phyloP scores from a whole-genome alignment of 2,113 vertebrate genomes.

The Colaptes auratus region DNA sequence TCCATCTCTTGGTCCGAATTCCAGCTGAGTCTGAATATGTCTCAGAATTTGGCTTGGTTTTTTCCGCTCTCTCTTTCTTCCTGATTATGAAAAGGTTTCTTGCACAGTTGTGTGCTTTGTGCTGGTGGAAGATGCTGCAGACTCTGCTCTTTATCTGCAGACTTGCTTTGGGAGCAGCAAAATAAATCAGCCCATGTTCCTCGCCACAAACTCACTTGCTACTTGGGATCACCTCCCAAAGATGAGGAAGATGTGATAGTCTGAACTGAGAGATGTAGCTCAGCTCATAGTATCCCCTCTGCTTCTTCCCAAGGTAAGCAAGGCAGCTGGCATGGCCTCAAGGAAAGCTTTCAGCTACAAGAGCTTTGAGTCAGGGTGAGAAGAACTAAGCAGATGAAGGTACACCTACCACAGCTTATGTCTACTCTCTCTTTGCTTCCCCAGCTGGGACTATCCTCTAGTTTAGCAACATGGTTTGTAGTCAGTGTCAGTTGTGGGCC shows the following conservation, averaged over 20 bases:
- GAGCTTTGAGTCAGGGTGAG: background rate
- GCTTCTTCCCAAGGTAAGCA: background rate
- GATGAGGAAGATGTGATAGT: background rate
- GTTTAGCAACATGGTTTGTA: background rate
- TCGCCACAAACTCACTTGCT: background rate
- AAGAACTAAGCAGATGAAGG: background rate
- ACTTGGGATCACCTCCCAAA: background rate
- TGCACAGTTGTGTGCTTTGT: background rate
- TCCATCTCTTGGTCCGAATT: conserved; percentile 75
- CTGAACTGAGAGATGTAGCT: background rate
- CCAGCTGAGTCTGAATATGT: conserved; percentile 64
- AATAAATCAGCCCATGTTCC: background rate
- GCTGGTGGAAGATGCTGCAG: background rate
- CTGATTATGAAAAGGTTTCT: conserved; percentile 8
- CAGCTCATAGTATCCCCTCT: background rate
- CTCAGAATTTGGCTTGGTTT: conserved; percentile 55
- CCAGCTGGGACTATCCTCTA: background rate
- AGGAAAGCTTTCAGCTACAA: background rate
- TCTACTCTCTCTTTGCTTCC: background rate
- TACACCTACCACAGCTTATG: background rate
- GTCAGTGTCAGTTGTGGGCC: background rate
- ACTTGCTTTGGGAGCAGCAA: background rate
- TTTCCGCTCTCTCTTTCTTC: background rate
- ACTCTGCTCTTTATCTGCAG: background rate
- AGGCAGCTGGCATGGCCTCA: background rate